Percentiles rank a stretch among this genome's conserved stretches.
Conservation (phyloP, 2,888 invertebrate genomes). For the Morinoia aosen region DNA sequence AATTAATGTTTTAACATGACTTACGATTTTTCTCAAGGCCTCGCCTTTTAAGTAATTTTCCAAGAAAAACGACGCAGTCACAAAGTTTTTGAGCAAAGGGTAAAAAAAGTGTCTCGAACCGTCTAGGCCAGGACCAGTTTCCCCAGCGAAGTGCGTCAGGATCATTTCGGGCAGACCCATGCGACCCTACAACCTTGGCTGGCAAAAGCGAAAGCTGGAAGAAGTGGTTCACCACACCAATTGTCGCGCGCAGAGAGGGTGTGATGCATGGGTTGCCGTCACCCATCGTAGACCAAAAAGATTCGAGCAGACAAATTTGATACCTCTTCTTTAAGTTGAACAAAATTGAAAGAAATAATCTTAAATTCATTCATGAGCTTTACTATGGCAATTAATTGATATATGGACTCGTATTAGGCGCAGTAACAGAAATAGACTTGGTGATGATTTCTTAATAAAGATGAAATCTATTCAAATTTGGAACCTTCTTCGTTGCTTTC, state of each 20-base stretch:
- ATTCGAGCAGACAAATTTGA: background rate
- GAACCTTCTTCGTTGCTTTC: background rate
- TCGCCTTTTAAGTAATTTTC: background rate
- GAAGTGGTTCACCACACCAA: background rate
- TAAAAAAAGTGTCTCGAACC: background rate
- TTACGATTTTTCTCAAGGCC: background rate
- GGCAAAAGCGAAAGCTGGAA: constrained; percentile 16
- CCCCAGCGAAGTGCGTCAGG: background rate
- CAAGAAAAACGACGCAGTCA: background rate
- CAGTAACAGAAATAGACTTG: background rate
- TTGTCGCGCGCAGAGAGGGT: background rate
- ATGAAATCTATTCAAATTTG: background rate
- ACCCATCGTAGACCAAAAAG: background rate
- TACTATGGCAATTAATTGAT: background rate
- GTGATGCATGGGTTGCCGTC: background rate
- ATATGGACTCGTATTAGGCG: background rate
- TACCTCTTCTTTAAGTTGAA: background rate
- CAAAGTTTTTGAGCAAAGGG: background rate
- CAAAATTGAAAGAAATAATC: background rate
- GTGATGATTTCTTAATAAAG: background rate
- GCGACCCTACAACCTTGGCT: constrained; percentile 9
- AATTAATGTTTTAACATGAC: background rate
- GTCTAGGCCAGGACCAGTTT: background rate
- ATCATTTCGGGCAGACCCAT: background rate
- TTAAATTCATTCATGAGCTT: background rate